phyloP scores from a whole-genome alignment of 2,888 invertebrate species.

The Pyrocoelia pectoralis region DNA sequence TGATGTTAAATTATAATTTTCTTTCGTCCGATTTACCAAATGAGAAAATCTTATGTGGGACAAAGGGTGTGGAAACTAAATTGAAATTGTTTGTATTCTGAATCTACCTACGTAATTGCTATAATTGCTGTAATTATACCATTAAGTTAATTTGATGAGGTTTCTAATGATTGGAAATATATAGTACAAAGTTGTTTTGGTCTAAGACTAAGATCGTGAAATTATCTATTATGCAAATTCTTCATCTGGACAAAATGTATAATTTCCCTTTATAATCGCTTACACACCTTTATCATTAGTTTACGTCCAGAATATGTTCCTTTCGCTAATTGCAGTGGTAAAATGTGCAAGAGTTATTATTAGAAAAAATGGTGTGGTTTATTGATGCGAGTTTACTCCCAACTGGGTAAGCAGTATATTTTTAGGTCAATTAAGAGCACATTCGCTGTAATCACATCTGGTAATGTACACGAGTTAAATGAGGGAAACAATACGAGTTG shows the following conservation, averaged over 20 bases:
- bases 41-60: not conserved
- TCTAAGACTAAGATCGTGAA: no score
- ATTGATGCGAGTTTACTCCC: slow-evolving; percentile 7
- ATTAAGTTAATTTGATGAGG: slow-evolving; percentile 3
- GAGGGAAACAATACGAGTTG: slow-evolving; percentile 25
- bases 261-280: slow-evolving; percentile 4
- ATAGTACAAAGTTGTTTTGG: not conserved
- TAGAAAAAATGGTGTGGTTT: not conserved
- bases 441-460: slow-evolving; percentile 25
- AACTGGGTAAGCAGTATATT: slow-evolving; percentile 22
- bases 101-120: slow-evolving; percentile 11
- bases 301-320: not conserved
- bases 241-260: not conserved
- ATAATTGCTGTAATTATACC: slow-evolving; percentile 6
- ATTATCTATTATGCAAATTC: no score
- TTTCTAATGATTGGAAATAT: not conserved
- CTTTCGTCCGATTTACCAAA: not conserved
- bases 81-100: slow-evolving; percentile 11
- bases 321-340: not conserved
- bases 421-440: slow-evolving; percentile 30
- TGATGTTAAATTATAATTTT: no score
- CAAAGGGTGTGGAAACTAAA: slow-evolving; percentile 3
- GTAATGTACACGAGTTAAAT: slow-evolving; percentile 16
- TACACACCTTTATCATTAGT: not conserved
- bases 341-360: not conserved